Evolutionary conservation across 92 coral and sea anemone genomes (phyloP), one percentile per base, ranked within the genome.

Genomic region (Montipora capitata): DNA sequence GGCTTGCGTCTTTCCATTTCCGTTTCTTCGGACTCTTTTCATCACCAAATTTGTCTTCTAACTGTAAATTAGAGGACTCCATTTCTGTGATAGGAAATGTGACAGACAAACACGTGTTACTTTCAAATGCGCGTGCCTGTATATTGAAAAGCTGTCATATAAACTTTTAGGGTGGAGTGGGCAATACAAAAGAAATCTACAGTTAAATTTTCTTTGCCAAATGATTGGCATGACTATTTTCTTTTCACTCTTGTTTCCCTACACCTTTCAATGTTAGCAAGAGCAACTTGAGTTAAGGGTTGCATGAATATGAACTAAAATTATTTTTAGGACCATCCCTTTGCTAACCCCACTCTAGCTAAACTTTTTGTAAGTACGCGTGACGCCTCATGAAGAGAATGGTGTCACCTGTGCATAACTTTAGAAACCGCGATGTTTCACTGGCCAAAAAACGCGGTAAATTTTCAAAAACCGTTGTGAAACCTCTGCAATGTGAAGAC

Each of bases 401-500:
- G 62, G 18, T 72, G 87, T 44, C 87, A 83, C 87, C 87, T 59
- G 87, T 39, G 4, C 11, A 71, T 9, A 56, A n/a, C 78, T 71
- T 38, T 49, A 67, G 57, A 39, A 72, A 70, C 79, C 79, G 20
- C 87, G 70, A 57, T 80, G 43, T 58, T 82, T 72, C 45, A 83
- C 72, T 83, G 87, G 79, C 38, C 41, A 72, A 59, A 83, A 83
- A 83, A 63, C 87, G 87, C 87, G 87, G 87, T 73, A 83, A 83
- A 83, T 44, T 83, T 83, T 72, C 87, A 83, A 82, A 27, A 83
- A 73, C 70, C 38, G 87, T 83, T 48, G 17, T 38, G 67, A 72
- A 27, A 11, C 27, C 35, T 72, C 61, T 17, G 20, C 72, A 83
- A 42, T 57, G 56, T 49, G 16, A 38, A 68, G 57, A 12, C 12